phyloP scores from a whole-genome alignment of 2,797 vertebrate species.

The Linurgus olivaceus region DNA sequence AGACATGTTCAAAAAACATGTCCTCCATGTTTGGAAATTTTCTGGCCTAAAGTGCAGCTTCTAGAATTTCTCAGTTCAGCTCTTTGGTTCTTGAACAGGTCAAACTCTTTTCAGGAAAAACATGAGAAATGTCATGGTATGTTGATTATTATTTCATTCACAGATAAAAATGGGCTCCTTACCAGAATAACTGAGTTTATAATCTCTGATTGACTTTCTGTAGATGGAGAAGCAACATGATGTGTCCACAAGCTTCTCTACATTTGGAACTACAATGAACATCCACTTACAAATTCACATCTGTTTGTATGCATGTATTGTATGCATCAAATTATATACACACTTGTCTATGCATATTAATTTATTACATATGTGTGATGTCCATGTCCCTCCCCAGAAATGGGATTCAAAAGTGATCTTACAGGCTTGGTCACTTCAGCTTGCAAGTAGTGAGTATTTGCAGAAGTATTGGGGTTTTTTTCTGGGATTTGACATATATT shows the following conservation, averaged over 20 bases:
- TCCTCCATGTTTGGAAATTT: not conserved
- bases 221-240: not conserved
- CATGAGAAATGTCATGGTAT: not conserved
- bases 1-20: not conserved
- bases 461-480: accelerated
- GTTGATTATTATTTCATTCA: not conserved
- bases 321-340: not conserved
- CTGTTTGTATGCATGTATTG: not conserved
- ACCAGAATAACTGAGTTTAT: not conserved
- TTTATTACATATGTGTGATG: not conserved
- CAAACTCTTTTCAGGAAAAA: not conserved
- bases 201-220: not conserved
- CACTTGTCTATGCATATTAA: not conserved
- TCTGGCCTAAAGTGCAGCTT: not conserved
- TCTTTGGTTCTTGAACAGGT: not conserved
- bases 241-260: not conserved
- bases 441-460: not conserved
- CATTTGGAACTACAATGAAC: not conserved
- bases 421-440: not conserved
- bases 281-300: not conserved
- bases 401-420: not conserved
- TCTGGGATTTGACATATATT: not conserved
- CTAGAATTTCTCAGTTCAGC: not conserved
- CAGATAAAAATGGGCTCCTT: not conserved
- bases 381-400: not conserved